phyloP scores from a whole-genome alignment of 2,888 invertebrate genomes.

The Volucella inflata region DNA sequence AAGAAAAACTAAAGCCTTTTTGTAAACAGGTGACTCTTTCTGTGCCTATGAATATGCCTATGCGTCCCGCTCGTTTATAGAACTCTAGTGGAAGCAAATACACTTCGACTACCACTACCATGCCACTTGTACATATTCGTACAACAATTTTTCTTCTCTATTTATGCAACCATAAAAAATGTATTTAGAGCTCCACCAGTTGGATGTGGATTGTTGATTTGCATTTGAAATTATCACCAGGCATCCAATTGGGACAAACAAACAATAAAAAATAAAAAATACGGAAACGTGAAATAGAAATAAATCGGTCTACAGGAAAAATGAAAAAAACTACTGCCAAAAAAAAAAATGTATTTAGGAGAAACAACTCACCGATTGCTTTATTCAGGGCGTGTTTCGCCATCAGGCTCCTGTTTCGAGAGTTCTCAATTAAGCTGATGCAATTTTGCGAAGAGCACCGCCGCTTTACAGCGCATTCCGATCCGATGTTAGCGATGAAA shows the following conservation, averaged over 20 bases:
- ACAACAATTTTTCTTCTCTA: constrained; percentile 46
- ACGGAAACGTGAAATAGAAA: neutral
- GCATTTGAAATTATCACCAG: constrained; percentile 73
- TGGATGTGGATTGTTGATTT: constrained; percentile 73
- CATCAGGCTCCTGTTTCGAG: constrained; percentile 88
- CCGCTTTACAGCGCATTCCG: constrained; percentile 89
- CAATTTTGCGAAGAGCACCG: constrained; percentile 93
- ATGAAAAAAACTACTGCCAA: neutral
- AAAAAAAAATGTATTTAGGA: constrained; percentile 53
- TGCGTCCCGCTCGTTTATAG: neutral
- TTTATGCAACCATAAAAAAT: constrained; percentile 65
- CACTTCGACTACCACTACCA: no score
- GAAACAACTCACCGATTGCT: constrained; percentile 81
- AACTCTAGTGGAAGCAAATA: neutral
- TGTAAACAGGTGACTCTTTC: constrained; percentile 36
- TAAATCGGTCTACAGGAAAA: no score
- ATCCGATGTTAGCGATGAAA: constrained; percentile 83
- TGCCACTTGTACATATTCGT: neutral
- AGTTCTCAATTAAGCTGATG: constrained; percentile 91
- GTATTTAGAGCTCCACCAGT: constrained; percentile 63
- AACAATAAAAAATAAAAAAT: constrained; percentile 14
- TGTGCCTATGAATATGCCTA: neutral
- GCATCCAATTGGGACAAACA: constrained; percentile 46
- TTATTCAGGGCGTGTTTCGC: constrained; percentile 82
- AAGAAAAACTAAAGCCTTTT: constrained; percentile 15